Conservation (phyloP, 2,113 vertebrate genomes). For the Albula goreensis region DNA sequence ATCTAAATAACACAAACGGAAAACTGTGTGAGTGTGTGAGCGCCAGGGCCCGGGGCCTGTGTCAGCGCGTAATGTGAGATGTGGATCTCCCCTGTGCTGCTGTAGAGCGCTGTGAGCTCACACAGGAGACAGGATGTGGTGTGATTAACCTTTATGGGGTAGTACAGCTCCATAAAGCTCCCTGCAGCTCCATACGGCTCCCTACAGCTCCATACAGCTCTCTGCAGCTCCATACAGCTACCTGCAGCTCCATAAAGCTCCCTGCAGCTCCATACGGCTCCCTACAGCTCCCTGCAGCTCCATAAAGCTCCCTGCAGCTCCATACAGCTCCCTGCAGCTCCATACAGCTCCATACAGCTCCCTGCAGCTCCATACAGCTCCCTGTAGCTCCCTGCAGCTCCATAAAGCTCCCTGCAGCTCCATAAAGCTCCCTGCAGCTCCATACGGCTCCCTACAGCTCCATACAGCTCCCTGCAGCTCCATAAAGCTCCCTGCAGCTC, state of each 20-base stretch:
- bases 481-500: no score
- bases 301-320: constrained; percentile 16
- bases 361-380: no score
- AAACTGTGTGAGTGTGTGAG: no score
- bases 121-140: constrained; percentile 40
- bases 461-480: no score
- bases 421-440: no score
- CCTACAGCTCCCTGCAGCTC: neutral
- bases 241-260: constrained; percentile 14
- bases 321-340: neutral
- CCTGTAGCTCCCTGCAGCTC: neutral
- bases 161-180: neutral
- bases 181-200: constrained; percentile 16
- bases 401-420: neutral
- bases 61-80: neutral
- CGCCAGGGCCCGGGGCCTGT: neutral
- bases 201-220: constrained; percentile 20
- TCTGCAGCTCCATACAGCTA: no score
- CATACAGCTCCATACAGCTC: constrained; percentile 17
- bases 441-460: no score
- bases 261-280: neutral
- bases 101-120: constrained; percentile 50
- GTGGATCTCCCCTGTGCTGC: neutral
- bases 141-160: constrained; percentile 30
- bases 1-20: neutral